Conservation (phyloP, 2,797 vertebrate genomes). For the Acrossocheilus fasciatus region DNA sequence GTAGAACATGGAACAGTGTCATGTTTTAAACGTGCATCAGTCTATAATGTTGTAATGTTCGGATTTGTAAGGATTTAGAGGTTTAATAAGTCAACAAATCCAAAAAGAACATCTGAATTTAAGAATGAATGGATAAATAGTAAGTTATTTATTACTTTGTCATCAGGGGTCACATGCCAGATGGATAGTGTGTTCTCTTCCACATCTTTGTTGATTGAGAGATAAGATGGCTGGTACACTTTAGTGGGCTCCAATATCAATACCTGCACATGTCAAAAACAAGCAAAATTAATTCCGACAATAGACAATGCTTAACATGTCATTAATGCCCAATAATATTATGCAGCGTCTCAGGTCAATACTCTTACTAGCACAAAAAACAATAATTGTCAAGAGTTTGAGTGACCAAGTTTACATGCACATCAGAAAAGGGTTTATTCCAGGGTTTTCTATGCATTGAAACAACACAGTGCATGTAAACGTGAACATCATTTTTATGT, state of each 20-base stretch:
- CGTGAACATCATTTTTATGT: neutral
- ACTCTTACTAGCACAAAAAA: neutral
- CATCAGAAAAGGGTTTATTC: neutral
- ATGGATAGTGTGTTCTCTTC: constrained; percentile 96
- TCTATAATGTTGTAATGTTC: neutral
- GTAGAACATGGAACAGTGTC: neutral
- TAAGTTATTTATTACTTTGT: constrained; percentile 82
- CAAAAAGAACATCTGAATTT: neutral
- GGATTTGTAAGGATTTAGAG: neutral
- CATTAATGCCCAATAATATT: neutral
- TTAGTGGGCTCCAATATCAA: constrained; percentile 97
- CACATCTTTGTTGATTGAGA: constrained; percentile 96
- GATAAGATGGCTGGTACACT: constrained; percentile 96
- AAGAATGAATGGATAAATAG: neutral
- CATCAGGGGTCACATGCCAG: constrained; percentile 95
- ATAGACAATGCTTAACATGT: neutral
- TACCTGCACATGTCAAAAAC: constrained; percentile 77
- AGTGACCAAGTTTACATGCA: neutral
- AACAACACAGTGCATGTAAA: neutral
- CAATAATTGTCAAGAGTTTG: neutral
- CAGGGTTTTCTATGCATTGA: too few species aligned
- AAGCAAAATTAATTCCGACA: neutral
- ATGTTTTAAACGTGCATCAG: neutral
- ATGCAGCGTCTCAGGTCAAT: neutral
- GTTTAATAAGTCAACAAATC: neutral